These are phyloP conservation scores for Okapia johnstoni DNA, from an alignment of 2,113 vertebrate species.

Conservation along the genomic window DNA sequence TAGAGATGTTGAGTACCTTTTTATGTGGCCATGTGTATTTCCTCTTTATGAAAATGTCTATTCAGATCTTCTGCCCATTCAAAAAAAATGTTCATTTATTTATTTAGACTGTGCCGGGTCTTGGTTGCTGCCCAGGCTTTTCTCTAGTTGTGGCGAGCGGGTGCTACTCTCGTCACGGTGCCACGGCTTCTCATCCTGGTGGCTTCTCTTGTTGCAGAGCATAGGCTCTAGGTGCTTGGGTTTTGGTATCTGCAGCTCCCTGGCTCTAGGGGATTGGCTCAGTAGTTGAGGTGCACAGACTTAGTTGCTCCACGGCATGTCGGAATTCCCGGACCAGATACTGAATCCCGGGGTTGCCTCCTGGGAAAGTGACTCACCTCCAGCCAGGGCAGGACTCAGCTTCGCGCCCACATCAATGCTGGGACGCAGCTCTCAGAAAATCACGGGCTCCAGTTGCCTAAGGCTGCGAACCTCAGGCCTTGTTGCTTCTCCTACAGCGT, in stretches of 20 bases:
- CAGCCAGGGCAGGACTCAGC: rapidly evolving
- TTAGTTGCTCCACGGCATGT: background rate
- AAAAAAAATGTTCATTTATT: background rate
- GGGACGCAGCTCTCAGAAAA: background rate
- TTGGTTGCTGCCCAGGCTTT: background rate
- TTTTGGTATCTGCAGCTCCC: background rate
- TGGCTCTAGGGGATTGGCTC: background rate
- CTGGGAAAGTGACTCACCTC: too few relatives aligned
- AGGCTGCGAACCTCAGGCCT: background rate
- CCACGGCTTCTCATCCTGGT: background rate
- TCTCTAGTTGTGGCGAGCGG: background rate
- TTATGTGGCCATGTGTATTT: background rate
- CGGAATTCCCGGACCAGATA: background rate
- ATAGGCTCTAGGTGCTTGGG: background rate
- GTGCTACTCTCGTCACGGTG: background rate
- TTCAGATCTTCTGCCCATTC: background rate
- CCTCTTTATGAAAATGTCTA: background rate
- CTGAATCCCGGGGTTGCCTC: background rate
- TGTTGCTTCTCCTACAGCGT: background rate
- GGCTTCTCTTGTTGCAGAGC: background rate
- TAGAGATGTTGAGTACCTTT: background rate
- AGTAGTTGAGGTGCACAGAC: background rate
- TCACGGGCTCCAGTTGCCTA: background rate
- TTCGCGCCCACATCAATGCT: rapidly evolving
- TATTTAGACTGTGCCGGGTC: background rate